Evolutionary conservation across 1,140 invertebrate species (phyloP).

Genomic region (Uloborus diversus): DNA sequence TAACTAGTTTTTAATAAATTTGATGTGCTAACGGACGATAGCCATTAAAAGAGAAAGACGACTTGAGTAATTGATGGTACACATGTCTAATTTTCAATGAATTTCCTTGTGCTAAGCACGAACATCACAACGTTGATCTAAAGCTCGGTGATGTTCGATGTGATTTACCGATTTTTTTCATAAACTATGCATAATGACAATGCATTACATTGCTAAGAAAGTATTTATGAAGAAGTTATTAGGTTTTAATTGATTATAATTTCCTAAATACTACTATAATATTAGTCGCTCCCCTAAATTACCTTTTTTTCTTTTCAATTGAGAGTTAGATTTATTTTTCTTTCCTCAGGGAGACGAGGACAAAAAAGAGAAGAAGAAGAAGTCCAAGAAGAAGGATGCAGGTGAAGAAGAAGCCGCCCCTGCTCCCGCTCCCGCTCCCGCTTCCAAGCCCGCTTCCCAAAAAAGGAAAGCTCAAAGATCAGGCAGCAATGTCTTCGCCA

Average conservation of each 20-base stretch:
- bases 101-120: too few relatives aligned
- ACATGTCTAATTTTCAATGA: too few relatives aligned
- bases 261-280: neutral
- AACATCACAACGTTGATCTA: too few relatives aligned
- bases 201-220: neutral
- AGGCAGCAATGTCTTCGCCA: constrained; percentile 93
- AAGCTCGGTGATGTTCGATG: too few relatives aligned
- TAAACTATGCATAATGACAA: too few relatives aligned
- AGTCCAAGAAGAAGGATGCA: constrained; percentile 77
- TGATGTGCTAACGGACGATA: too few relatives aligned
- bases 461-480: constrained; percentile 80
- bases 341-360: constrained; percentile 75
- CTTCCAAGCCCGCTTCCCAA: constrained; percentile 62
- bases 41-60: too few relatives aligned
- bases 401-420: constrained; percentile 68
- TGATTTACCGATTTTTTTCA: too few relatives aligned
- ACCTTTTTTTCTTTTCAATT: neutral
- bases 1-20: too few relatives aligned
- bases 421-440: constrained; percentile 71
- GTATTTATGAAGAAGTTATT: neutral
- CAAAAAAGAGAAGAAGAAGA: constrained; percentile 78
- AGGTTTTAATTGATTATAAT: neutral
- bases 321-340: neutral
- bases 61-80: too few relatives aligned
- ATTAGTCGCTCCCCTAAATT: neutral